Conservation (phyloP, 2,888 invertebrate genomes). For the Hipparchia semele region DNA sequence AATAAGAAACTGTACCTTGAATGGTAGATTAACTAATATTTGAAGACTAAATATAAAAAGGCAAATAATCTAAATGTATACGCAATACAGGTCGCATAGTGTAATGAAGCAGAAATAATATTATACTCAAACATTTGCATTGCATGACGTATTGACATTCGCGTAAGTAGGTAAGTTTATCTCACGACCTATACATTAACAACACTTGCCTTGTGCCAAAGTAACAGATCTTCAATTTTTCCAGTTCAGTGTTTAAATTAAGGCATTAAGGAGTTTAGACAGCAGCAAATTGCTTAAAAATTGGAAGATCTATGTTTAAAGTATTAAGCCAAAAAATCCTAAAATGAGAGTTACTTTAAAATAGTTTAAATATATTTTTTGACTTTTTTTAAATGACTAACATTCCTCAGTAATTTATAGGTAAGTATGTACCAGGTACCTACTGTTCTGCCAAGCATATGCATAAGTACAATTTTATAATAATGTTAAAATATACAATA, state of each 20-base stretch:
- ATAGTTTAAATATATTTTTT: constrained; percentile 18
- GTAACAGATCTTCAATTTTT: constrained; percentile 7
- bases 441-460: constrained; percentile 5
- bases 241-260: too few species aligned
- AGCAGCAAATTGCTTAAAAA: background rate
- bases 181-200: constrained; percentile 3
- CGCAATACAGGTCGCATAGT: too few species aligned
- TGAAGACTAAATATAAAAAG: background rate
- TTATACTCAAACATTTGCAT: background rate
- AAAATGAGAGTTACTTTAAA: background rate
- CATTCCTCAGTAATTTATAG: constrained; percentile 17
- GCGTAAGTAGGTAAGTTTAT: background rate
- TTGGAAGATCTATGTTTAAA: background rate
- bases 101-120: background rate
- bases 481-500: constrained; percentile 7
- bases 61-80: background rate
- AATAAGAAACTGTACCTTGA: background rate
- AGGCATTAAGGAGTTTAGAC: too few species aligned
- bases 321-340: constrained; percentile 12
- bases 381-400: constrained; percentile 18
- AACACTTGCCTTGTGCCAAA: background rate
- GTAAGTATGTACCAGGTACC: background rate
- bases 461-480: constrained; percentile 18
- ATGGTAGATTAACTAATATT: background rate
- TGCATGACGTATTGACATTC: background rate